A percentile compares a stretch with the other conserved stretches of the same genome.
Conservation (phyloP, 2,113 vertebrate species). For the Bos indicus region DNA sequence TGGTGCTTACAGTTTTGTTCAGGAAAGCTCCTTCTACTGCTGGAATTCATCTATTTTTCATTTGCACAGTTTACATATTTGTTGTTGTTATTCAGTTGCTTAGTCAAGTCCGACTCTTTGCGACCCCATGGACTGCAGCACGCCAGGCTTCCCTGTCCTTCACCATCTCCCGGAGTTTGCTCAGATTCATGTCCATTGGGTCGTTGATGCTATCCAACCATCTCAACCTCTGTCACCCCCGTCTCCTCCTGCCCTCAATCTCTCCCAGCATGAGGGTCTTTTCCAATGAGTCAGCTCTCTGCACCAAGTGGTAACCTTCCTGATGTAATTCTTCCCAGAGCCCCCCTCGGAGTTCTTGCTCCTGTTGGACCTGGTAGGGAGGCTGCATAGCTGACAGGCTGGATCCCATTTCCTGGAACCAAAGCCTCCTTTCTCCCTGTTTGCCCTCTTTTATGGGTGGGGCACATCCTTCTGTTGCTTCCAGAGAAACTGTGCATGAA, state of each 20-base stretch:
- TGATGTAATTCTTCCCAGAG: not conserved
- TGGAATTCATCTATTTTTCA: not conserved
- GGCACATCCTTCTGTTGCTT: not conserved
- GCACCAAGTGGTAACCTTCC: not conserved
- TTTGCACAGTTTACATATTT: not conserved
- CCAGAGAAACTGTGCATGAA: not conserved
- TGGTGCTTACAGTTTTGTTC: not conserved
- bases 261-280: not conserved
- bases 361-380: rapidly evolving
- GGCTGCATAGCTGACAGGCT: no score
- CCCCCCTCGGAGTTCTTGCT: not conserved
- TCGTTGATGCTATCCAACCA: not conserved
- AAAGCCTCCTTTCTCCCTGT: not conserved
- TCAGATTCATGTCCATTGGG: not conserved
- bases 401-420: not conserved
- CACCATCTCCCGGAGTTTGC: not conserved
- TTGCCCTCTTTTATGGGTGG: not conserved
- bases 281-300: not conserved
- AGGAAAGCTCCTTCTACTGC: not conserved
- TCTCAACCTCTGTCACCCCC: not conserved
- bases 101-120: not conserved
- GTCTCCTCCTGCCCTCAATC: not conserved
- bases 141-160: not conserved
- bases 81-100: not conserved
- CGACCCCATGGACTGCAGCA: not conserved